A percentile compares a stretch with the other conserved stretches of the same genome.
phyloP scores from a whole-genome alignment of 2,888 invertebrate genomes.

The Entomobrya multifasciata region DNA sequence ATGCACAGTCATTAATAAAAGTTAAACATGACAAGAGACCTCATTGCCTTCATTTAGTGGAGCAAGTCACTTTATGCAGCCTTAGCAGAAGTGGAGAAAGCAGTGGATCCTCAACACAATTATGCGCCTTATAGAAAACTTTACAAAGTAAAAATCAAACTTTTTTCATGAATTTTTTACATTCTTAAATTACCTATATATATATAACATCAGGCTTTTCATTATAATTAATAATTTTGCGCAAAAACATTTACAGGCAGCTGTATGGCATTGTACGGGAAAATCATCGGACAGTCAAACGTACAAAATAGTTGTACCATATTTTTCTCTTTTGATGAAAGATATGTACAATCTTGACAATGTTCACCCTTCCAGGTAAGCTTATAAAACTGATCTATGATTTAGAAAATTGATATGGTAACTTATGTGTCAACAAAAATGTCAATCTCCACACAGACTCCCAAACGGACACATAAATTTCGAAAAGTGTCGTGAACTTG shows the following conservation, averaged over 20 bases:
- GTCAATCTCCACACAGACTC: constrained; percentile 85
- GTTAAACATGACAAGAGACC: background rate
- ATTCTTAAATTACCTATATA: no score
- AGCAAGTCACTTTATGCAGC: constrained; percentile 67
- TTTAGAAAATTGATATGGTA: no score
- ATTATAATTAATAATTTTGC: no score
- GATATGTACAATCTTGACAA: constrained; percentile 86
- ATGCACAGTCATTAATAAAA: no score
- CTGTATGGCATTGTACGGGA: constrained; percentile 87
- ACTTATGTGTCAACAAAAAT: no score
- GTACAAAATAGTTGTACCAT: constrained; percentile 85
- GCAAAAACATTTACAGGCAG: no score
- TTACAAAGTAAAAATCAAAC: constrained; percentile 71
- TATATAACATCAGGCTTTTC: no score
- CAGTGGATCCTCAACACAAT: constrained; percentile 73
- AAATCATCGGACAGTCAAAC: constrained; percentile 84
- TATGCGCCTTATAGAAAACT: constrained; percentile 73
- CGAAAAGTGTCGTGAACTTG: constrained; percentile 95
- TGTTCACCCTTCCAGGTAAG: constrained; percentile 84
- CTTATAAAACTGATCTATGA: no score
- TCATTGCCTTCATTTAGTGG: constrained; percentile 60
- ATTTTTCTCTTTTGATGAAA: constrained; percentile 93
- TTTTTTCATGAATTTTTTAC: constrained; percentile 24
- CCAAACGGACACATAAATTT: constrained; percentile 96
- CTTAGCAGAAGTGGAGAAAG: constrained; percentile 68